phyloP scores from a whole-genome alignment of 2,888 invertebrate species.

The Sinhomidia bicolor region DNA sequence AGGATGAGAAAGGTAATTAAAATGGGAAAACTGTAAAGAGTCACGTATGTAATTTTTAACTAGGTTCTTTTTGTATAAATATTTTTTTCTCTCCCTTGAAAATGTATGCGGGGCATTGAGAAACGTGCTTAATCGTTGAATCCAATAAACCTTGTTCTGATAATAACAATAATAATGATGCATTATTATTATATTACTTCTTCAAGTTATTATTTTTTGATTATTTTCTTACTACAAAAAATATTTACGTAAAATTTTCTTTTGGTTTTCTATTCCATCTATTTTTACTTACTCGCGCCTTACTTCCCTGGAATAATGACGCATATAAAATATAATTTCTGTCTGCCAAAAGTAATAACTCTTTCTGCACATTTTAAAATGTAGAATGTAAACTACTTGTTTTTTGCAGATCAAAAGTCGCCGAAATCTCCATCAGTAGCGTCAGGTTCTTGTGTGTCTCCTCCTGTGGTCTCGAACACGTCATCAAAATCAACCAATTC shows the following conservation, averaged over 20 bases:
- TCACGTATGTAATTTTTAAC: not conserved
- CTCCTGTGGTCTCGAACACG: slow-evolving; percentile 61
- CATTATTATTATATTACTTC: not conserved
- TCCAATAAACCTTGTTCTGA: not conserved
- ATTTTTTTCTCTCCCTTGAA: not conserved
- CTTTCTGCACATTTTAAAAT: slow-evolving; percentile 1
- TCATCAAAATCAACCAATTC: slow-evolving; percentile 48
- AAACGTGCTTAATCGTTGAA: slow-evolving; percentile 36
- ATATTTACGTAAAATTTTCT: not conserved
- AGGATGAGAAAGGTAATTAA: slow-evolving; percentile 56
- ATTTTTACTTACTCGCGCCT: slow-evolving; percentile 4
- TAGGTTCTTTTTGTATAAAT: not conserved
- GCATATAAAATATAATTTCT: not conserved
- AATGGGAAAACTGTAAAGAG: not conserved
- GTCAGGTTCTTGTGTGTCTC: slow-evolving; percentile 22
- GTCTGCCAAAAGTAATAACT: slow-evolving; percentile 26
- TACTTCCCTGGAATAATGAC: slow-evolving; percentile 12
- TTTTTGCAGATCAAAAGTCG: slow-evolving; percentile 53
- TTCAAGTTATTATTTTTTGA: not conserved
- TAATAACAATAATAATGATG: not conserved
- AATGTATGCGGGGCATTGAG: slow-evolving; percentile 23
- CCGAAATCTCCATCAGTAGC: slow-evolving; percentile 48
- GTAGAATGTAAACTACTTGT: not conserved
- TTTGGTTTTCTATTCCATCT: not conserved
- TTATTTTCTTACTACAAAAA: not conserved